A percentile compares a stretch with the other conserved stretches of the same genome.
Conservation (phyloP, 2,888 invertebrate species). For the Leptopilina drosophilae region DNA sequence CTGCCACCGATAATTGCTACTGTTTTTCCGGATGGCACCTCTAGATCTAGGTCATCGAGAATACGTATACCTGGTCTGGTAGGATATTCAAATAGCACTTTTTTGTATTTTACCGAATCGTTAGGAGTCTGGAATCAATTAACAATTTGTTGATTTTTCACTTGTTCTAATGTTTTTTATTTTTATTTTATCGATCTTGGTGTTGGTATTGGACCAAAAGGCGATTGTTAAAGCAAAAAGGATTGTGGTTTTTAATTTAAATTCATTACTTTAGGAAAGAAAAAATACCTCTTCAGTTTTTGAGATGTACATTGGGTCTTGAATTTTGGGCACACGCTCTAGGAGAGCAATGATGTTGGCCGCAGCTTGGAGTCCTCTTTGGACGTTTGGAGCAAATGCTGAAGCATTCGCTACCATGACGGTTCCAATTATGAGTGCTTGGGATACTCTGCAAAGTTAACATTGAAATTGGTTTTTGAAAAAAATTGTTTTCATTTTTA, state of each 20-base stretch:
- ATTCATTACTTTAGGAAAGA: background rate
- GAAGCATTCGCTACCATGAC: slow-evolving; percentile 83
- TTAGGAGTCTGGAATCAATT: slow-evolving; percentile 77
- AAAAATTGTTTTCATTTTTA: no score
- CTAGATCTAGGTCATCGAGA: slow-evolving; percentile 82
- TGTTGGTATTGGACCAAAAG: no score
- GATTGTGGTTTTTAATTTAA: no score
- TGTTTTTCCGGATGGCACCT: slow-evolving; percentile 84
- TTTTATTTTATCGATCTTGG: no score
- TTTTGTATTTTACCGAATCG: slow-evolving; percentile 85
- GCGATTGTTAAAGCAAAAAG: no score
- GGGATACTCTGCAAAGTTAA: slow-evolving; percentile 68
- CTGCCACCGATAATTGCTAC: slow-evolving; percentile 88
- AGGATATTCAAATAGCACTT: slow-evolving; percentile 87
- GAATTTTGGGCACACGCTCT: slow-evolving; percentile 81
- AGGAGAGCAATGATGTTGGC: slow-evolving; percentile 83
- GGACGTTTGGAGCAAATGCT: slow-evolving; percentile 89
- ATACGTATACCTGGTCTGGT: slow-evolving; percentile 85
- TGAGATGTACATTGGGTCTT: slow-evolving; percentile 63
- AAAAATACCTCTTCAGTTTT: slow-evolving; percentile 5
- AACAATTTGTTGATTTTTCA: background rate
- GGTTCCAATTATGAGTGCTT: slow-evolving; percentile 82
- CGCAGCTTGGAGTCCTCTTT: slow-evolving; percentile 87
- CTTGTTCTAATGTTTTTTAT: background rate
- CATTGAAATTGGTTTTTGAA: background rate